Conservation (phyloP, 2,113 vertebrate genomes). For the Chaetops frenatus region DNA sequence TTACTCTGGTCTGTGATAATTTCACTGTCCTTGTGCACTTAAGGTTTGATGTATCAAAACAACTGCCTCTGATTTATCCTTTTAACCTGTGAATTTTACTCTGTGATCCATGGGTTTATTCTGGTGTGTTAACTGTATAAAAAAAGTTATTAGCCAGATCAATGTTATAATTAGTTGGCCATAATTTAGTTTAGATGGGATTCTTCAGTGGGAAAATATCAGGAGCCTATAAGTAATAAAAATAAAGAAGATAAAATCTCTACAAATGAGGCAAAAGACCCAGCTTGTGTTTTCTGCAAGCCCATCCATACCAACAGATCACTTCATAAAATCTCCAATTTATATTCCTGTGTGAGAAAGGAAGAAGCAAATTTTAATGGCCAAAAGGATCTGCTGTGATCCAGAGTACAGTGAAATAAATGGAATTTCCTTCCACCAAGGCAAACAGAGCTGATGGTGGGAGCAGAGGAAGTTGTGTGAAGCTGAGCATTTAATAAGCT, state of each 20-base stretch:
- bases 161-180: neutral
- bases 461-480: neutral
- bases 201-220: neutral
- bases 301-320: neutral
- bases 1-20: neutral
- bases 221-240: neutral
- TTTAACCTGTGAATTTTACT: neutral
- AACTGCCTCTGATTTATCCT: neutral
- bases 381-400: neutral
- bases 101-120: neutral
- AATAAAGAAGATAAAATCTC: neutral
- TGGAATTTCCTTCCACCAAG: neutral
- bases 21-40: neutral
- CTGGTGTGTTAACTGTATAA: neutral
- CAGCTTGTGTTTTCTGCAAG: neutral
- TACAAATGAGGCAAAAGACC: neutral
- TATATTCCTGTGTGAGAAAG: neutral
- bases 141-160: neutral
- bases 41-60: neutral
- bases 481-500: neutral
- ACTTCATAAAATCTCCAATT: neutral
- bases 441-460: neutral
- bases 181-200: neutral
- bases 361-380: neutral
- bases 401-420: neutral